Evolutionary conservation across 2,888 invertebrate genomes (phyloP).

Genomic region (Mythimna loreyi): DNA sequence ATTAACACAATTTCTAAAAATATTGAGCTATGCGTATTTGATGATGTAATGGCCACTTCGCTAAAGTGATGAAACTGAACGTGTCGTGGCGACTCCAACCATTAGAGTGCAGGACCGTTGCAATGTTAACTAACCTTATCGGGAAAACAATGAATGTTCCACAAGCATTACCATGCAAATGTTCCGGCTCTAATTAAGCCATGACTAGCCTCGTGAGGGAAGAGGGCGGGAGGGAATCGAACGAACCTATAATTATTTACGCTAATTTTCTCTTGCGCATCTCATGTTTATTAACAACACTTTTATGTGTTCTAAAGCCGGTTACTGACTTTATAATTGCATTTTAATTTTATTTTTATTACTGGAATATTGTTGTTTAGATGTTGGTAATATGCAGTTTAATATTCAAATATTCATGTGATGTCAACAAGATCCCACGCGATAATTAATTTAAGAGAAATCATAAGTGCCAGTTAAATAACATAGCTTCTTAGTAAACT

Average conservation of each 20-base stretch:
- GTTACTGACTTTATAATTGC: constrained; percentile 25
- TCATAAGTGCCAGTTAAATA: too few relatives aligned
- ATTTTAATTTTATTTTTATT: constrained; percentile 48
- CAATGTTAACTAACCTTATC: constrained; percentile 76
- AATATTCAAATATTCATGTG: constrained; percentile 31
- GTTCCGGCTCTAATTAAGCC: constrained; percentile 78
- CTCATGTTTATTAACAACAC: constrained; percentile 56
- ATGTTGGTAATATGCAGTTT: constrained; percentile 21
- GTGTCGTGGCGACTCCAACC: constrained; percentile 43
- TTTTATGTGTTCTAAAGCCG: constrained; percentile 33
- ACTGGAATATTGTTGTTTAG: constrained; percentile 27
- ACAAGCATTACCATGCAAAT: constrained; percentile 77
- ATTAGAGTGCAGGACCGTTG: constrained; percentile 60
- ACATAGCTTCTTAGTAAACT: too few relatives aligned
- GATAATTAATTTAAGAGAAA: not conserved
- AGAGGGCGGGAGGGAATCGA: too few relatives aligned
- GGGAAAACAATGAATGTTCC: constrained; percentile 78
- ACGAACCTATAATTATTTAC: constrained; percentile 69
- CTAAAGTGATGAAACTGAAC: constrained; percentile 45
- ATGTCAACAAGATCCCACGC: constrained; percentile 19
- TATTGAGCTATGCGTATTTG: constrained; percentile 1
- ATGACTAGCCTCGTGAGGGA: constrained; percentile 64
- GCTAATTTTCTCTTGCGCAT: constrained; percentile 64
- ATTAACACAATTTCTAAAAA: constrained; percentile 30
- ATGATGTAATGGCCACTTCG: constrained; percentile 33